Percentiles rank a stretch among this genome's conserved stretches.
These are phyloP conservation scores for Platyura marginata DNA, from an alignment of 1,140 invertebrate species.

Conservation along the genomic window DNA sequence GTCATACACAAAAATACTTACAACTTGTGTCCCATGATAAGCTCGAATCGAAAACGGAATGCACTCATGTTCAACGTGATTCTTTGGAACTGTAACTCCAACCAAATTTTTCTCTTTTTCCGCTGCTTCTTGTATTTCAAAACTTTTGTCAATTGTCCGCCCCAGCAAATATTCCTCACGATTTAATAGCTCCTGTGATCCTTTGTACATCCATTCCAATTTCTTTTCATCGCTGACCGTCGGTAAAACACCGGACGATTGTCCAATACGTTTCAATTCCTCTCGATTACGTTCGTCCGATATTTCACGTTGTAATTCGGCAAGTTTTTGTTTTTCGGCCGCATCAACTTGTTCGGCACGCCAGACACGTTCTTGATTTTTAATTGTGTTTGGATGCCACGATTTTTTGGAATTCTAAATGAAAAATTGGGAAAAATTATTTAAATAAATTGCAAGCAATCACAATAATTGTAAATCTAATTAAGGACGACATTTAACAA, in stretches of 20 bases:
- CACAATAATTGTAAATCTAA: too few species aligned
- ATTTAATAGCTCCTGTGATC: slow-evolving; percentile 30
- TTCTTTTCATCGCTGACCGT: slow-evolving; percentile 39
- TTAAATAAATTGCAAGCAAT: too few species aligned
- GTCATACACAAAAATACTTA: not conserved
- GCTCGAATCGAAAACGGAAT: slow-evolving; percentile 51
- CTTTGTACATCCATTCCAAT: slow-evolving; percentile 86
- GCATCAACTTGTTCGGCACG: slow-evolving; percentile 55
- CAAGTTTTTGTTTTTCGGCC: slow-evolving; percentile 43
- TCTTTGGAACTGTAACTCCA: slow-evolving; percentile 29
- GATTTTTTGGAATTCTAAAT: slow-evolving; percentile 54
- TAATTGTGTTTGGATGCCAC: slow-evolving; percentile 61
- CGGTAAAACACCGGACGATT: slow-evolving; percentile 32
- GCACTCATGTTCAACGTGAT: slow-evolving; percentile 54
- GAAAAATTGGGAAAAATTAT: too few species aligned
- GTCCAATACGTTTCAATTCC: slow-evolving; percentile 40
- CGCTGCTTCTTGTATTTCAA: slow-evolving; percentile 43
- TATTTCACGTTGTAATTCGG: slow-evolving; percentile 46
- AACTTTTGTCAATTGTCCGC: slow-evolving; percentile 66
- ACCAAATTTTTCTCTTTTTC: slow-evolving; percentile 32
- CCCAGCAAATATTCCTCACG: slow-evolving; percentile 84
- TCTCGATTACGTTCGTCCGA: slow-evolving; percentile 43
- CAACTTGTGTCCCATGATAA: slow-evolving; percentile 16
- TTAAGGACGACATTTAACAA: too few species aligned
- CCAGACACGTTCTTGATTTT: slow-evolving; percentile 60